These are phyloP conservation scores for Seira ritae DNA, from an alignment of 2,888 invertebrate species.

Conservation along the genomic window DNA sequence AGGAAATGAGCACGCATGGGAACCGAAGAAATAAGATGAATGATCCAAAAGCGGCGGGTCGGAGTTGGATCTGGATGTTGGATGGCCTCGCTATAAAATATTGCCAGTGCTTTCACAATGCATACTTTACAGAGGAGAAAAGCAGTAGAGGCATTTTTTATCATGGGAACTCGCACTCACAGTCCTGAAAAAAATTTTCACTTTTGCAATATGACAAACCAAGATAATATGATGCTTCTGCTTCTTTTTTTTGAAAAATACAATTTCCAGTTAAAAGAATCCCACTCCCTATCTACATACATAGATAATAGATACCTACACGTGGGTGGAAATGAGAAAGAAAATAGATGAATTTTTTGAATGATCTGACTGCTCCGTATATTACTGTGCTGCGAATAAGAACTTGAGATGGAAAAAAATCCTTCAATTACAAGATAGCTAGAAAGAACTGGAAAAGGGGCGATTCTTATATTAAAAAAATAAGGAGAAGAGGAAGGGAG, in stretches of 20 bases:
- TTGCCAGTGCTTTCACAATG: constrained; percentile 47
- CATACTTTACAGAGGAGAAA: constrained; percentile 48
- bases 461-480: no score
- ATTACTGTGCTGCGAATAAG: constrained; percentile 29
- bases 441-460: constrained; percentile 7
- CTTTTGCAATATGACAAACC: constrained; percentile 60
- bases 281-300: constrained; percentile 62
- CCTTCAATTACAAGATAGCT: constrained; percentile 42
- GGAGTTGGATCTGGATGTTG: no score
- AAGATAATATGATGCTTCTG: constrained; percentile 43
- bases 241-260: constrained; percentile 53
- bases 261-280: no score
- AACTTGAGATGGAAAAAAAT: constrained; percentile 37
- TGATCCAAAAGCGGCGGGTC: constrained; percentile 67
- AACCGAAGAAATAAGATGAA: constrained; percentile 67
- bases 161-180: constrained; percentile 25
- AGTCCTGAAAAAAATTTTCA: constrained; percentile 35
- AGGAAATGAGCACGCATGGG: constrained; percentile 47
- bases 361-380: constrained; percentile 60
- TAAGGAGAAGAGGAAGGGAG: constrained; percentile 24
- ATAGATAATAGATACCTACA: no score
- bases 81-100: constrained; percentile 62
- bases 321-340: constrained; percentile 35
- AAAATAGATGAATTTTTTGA: constrained; percentile 65
- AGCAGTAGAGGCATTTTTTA: constrained; percentile 23